Conservation (phyloP, 1,140 invertebrate genomes). For the Cylas formicarius region DNA sequence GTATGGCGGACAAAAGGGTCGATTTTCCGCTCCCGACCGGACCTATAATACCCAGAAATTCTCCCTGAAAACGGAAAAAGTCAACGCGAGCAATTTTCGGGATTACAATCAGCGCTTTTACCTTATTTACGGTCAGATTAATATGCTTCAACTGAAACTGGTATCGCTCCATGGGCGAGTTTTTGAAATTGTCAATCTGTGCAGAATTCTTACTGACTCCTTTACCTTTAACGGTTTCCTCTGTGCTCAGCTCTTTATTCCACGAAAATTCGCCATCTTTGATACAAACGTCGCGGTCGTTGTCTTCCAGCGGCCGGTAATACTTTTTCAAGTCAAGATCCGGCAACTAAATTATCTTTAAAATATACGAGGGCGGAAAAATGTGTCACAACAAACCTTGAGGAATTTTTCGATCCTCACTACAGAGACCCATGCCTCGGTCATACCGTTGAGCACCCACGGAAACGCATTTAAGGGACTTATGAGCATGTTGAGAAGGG, state of each 20-base stretch:
- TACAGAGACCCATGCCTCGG: conserved; percentile 87
- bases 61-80: conserved; percentile 43
- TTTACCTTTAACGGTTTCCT: conserved; percentile 41
- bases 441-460: conserved; percentile 95
- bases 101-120: conserved; percentile 8
- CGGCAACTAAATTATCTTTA: conserved; percentile 45
- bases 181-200: conserved; percentile 2
- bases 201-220: conserved; percentile 42
- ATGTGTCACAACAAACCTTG: conserved; percentile 51
- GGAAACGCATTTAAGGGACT: conserved; percentile 94
- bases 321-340: conserved; percentile 52
- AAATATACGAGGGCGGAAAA: background rate
- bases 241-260: conserved; percentile 32
- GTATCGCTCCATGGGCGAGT: background rate
- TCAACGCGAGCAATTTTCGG: background rate
- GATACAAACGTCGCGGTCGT: conserved; percentile 34
- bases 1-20: conserved; percentile 62
- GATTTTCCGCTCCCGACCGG: conserved; percentile 72
- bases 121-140: conserved; percentile 51
- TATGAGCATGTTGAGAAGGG: conserved; percentile 94
- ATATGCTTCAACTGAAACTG: conserved; percentile 45
- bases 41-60: conserved; percentile 65
- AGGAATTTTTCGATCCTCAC: conserved; percentile 73
- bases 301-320: conserved; percentile 32
- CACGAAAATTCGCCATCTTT: conserved; percentile 42